A percentile compares a stretch with the other conserved stretches of the same genome.
Conservation (phyloP, 64 coral and sea anemone species). For the Actinia equina region DNA sequence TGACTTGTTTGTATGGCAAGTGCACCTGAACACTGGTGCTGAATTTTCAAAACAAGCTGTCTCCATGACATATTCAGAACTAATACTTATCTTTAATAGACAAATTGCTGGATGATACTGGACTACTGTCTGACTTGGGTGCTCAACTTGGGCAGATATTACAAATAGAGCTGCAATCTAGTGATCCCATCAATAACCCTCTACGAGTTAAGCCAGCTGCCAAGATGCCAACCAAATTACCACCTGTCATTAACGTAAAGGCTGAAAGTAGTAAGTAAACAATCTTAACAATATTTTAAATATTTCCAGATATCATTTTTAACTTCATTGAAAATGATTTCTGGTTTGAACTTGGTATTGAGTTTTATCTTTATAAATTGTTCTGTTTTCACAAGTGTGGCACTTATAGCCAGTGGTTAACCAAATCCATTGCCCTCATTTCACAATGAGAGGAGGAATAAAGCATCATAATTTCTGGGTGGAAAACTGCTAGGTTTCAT, state of each 20-base stretch:
- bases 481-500: too few relatives aligned
- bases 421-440: too few relatives aligned
- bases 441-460: too few relatives aligned
- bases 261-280: conserved; percentile 71
- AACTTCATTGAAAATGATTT: too few relatives aligned
- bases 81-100: conserved; percentile 28
- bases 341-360: too few relatives aligned
- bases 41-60: too few relatives aligned
- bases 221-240: conserved; percentile 54
- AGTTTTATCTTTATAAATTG: not conserved
- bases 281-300: not conserved
- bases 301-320: not conserved
- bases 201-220: conserved; percentile 17
- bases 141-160: conserved; percentile 48
- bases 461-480: too few relatives aligned
- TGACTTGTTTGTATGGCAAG: too few relatives aligned
- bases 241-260: conserved; percentile 68
- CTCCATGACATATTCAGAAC: too few relatives aligned
- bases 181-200: conserved; percentile 63
- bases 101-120: conserved; percentile 69
- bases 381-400: not conserved
- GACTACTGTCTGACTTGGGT: conserved; percentile 58
- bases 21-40: too few relatives aligned
- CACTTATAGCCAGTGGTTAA: too few relatives aligned
- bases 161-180: conserved; percentile 89